Evolutionary conservation across 2,888 invertebrate species (phyloP), one percentile per base, ranked within the genome.

Genomic region (Schizotus pectinicornis): DNA sequence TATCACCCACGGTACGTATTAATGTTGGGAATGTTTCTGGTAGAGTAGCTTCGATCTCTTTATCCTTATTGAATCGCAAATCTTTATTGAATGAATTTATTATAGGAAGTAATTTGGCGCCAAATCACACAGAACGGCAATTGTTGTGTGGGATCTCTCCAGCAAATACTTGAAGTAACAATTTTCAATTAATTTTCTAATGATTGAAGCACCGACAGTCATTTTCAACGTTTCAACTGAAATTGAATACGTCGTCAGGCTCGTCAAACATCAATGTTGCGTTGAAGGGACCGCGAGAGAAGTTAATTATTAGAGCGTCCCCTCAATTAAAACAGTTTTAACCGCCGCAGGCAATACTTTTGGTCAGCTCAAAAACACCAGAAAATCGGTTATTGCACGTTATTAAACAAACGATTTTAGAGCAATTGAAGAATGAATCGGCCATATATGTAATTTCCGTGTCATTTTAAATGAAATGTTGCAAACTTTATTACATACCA

Each of bases 1-100:
- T 3, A 22, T 53, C 53, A 53, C 53, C 45, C 46, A 53, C 46
- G 45, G 37, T 32, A 30, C 32, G 41, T 8, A 12, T 33, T 7
- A 52, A 52, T 31, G 37, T n/a, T 14, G 32, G 54, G 54, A 54
- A 54, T 54, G 47, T 54, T 54, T 54, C 47, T 54, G 54, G 22
- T 47, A 54, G 54, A 54, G 48, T 54, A 54, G 31, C 48, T 54
- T 34, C 22, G 34, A 53, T 46, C 22, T 3, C 22, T 3, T 22
- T 22, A 22, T 22, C 45, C 31, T 38, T 53, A 53, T 53, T 53
- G 45, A 43, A 22, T 22, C 22, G n/a, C 43, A 53, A 53, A 33
- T 38, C 46, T 32, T 35, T 35, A 51, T 34, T 53, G 45, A 53
- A 53, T 53, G 53, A 46, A 46, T 39, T 35, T 54, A 47, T 54